Conservation (phyloP, 2,797 vertebrate species). For the Limnodromus scolopaceus region DNA sequence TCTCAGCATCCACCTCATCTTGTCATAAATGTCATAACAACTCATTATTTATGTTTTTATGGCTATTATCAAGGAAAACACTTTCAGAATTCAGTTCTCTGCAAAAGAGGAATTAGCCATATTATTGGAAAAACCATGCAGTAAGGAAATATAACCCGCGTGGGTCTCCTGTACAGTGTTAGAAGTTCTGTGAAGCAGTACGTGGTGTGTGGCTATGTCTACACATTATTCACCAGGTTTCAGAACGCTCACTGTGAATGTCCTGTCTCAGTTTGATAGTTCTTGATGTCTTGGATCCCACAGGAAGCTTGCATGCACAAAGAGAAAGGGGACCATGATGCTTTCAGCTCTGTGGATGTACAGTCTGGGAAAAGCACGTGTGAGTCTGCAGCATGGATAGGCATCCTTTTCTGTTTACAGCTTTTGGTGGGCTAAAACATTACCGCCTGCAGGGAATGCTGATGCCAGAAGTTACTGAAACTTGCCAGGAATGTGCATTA, state of each 20-base stretch:
- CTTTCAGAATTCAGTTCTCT: not conserved
- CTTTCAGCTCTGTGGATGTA: not conserved
- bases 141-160: not conserved
- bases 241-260: rapidly evolving
- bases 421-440: not conserved
- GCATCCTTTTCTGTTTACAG: no score
- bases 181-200: not conserved
- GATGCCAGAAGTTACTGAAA: not conserved
- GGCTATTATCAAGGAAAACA: not conserved
- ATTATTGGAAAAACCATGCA: not conserved
- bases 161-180: no score
- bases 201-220: not conserved
- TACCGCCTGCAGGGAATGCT: rapidly evolving
- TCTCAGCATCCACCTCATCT: not conserved
- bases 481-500: not conserved
- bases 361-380: rapidly evolving
- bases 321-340: not conserved
- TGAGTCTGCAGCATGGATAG: not conserved
- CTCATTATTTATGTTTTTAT: not conserved
- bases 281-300: rapidly evolving
- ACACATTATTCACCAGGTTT: rapidly evolving
- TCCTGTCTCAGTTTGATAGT: rapidly evolving
- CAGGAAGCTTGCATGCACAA: not conserved
- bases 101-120: not conserved
- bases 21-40: not conserved